phyloP scores from a whole-genome alignment of 2,113 vertebrate genomes.

The Platanista minor region DNA sequence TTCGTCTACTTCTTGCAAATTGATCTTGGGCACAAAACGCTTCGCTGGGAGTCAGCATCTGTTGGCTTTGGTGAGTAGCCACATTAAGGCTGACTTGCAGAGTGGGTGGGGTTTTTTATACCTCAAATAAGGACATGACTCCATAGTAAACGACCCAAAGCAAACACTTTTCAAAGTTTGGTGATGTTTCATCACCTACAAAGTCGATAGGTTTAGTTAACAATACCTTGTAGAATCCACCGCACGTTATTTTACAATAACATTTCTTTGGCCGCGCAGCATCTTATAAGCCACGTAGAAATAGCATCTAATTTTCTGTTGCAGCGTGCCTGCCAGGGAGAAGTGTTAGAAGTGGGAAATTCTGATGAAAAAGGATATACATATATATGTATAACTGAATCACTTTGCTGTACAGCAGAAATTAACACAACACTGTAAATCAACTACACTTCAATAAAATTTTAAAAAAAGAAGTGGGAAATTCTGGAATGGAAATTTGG shows the following conservation, averaged over 20 bases:
- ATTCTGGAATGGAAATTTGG: not conserved
- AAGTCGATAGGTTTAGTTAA: constrained; percentile 16
- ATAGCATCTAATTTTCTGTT: not conserved
- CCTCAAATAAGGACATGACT: not conserved
- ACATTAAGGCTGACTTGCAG: not conserved
- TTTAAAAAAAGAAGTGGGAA: not conserved
- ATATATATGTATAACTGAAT: not conserved
- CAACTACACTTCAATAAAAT: not conserved
- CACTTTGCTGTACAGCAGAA: not conserved
- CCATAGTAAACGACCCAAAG: constrained; percentile 2
- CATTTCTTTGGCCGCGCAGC: not conserved
- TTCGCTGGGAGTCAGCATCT: not conserved
- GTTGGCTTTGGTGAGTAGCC: not conserved
- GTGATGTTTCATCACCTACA: constrained; percentile 19
- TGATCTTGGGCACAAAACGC: not conserved
- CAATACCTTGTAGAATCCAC: not conserved
- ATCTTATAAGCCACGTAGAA: not conserved
- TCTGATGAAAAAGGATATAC: not conserved
- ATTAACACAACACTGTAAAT: not conserved
- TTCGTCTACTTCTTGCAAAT: not conserved
- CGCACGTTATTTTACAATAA: not conserved
- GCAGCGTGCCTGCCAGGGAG: not conserved
- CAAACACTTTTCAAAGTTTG: not conserved
- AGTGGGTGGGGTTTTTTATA: not conserved
- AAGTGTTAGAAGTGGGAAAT: not conserved